Base-by-base conservation (phyloP, 2,113 vertebrate species). In the Ceyx cyanopectus region DNA sequence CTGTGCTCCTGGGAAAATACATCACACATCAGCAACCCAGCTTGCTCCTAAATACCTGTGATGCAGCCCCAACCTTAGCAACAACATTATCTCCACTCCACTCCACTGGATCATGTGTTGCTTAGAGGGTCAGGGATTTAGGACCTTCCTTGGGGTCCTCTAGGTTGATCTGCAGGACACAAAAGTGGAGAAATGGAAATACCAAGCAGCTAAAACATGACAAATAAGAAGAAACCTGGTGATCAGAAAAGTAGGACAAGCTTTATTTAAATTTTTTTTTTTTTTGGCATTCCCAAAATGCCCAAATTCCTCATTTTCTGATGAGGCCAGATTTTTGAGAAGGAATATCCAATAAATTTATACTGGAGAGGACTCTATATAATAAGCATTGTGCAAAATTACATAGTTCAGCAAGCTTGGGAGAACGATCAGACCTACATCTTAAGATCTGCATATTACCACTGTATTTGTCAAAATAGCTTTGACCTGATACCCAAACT, bases 1-100 rank as follows among this genome's bases (percentile, higher is more conserved):
- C 6, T n/a, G 6, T 13, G 45, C 37, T 14, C 75, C 32, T 5
- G 37, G 45, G 54, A 62, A 65, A 76, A n/a, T 1, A 34, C 24
- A 4, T 12, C 6, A 1, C 0, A 45, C 21, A 34, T 34, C 26
- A 21, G 14, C n/a, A 6, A 20, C 2, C 24, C 7, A 3, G 6
- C 50, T 34, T 2, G 6, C 62, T 85, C 43, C 40, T 17, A 7
- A 29, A 26, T 19, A 53, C 37, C 34, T 70, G n/a, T 14, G 62
- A 32, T 12, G 23, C 41, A 54, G 30, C 23, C 50, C 29, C 41
- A n/a, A 54, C n/a, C 50, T 20, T 32, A 77, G 43, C 56, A 53
- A 29, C 16, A 60, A 11, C 9, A 18, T 29, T 53, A 4, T 24
- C 41, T 73, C 17, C 56, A 8, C 41, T 43, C 34, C 37, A 7